Evolutionary conservation across 1,140 invertebrate genomes (phyloP).

Genomic region (Ditylenchus dipsaci): DNA sequence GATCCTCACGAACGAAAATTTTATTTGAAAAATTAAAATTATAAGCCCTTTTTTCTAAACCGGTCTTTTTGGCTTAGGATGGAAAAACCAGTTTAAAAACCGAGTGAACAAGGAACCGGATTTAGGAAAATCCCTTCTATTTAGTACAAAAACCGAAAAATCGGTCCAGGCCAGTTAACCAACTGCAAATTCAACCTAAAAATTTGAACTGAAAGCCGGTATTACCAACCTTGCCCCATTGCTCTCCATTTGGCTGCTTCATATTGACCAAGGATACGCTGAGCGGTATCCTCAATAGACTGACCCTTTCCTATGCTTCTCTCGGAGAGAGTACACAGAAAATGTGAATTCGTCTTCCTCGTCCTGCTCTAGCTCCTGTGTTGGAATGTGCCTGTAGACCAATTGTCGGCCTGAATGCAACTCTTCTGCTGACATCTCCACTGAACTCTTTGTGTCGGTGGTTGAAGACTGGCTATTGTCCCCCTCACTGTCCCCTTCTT

Average conservation of each 20-base stretch:
- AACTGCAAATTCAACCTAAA: too few species aligned
- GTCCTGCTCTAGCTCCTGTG: conserved; percentile 11
- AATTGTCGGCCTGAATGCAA: conserved; percentile 41
- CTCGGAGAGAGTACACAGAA: conserved; percentile 29
- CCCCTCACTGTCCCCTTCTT: conserved; percentile 29
- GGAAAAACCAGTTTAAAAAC: too few species aligned
- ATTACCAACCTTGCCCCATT: conserved; percentile 2
- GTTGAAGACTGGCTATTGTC: background rate
- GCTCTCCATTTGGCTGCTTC: background rate
- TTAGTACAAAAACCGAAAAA: too few species aligned
- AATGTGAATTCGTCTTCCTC: conserved; percentile 34
- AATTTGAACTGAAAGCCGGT: too few species aligned
- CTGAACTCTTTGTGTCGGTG: background rate
- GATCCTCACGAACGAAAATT: too few species aligned
- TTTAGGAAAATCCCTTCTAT: too few species aligned
- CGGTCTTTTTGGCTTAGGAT: too few species aligned
- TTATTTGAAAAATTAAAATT: too few species aligned
- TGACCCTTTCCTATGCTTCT: conserved; percentile 18
- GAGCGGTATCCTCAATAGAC: background rate
- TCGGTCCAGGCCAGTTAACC: too few species aligned
- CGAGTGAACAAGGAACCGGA: too few species aligned
- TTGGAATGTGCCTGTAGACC: conserved; percentile 28
- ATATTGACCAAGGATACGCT: background rate
- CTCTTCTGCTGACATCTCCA: conserved; percentile 24
- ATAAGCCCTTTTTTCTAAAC: too few species aligned